Evolutionary conservation across 2,888 invertebrate species (phyloP), one percentile per base, ranked within the genome.

Genomic region (Strigamia crassipes): DNA sequence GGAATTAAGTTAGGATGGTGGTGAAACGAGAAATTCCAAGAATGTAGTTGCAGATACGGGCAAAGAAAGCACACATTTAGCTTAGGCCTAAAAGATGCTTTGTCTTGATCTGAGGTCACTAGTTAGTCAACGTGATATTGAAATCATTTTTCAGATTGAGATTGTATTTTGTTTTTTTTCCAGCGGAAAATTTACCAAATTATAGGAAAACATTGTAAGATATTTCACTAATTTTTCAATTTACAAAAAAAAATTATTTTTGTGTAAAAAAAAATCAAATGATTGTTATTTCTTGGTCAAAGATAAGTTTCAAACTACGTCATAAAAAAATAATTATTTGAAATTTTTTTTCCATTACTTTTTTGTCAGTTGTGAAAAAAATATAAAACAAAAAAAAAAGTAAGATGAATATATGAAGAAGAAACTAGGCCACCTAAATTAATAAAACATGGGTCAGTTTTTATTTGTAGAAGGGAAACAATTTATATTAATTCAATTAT

Each of bases 31-130:
- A 21, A n/a, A 23, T n/a, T 61, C 10, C 21, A 18, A 18, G 18
- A 61, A n/a, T n/a, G 6, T 12, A 61, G 8, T 23, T 61, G 21
- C 5, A 61, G 18, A 23, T 61, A 18, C 10, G 18, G n/a, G 61
- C 21, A 18, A 61, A 23, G 61, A 23, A 61, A 23, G 61, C 61
- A 61, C 61, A 61, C 46, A 15, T 46, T 46, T 5, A 13, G 21
- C 61, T 61, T 61, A 61, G 61, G 61, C 61, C 61, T 61, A 61
- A 61, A 23, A 15, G 61, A 61, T 61, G 61, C 61, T 61, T 61
- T 61, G 61, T 61, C 61, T 61, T n/a, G 18, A 61, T 61, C 61
- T 21, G 10, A 6, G 61, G 61, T 61, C 61, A 61, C 61, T 61
- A 18, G 51, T 51, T 51, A 18, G 61, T 18, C 61, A 61, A 18